Conservation (phyloP, 2,797 vertebrate genomes). For the Gymnoscopelus microlampas region DNA sequence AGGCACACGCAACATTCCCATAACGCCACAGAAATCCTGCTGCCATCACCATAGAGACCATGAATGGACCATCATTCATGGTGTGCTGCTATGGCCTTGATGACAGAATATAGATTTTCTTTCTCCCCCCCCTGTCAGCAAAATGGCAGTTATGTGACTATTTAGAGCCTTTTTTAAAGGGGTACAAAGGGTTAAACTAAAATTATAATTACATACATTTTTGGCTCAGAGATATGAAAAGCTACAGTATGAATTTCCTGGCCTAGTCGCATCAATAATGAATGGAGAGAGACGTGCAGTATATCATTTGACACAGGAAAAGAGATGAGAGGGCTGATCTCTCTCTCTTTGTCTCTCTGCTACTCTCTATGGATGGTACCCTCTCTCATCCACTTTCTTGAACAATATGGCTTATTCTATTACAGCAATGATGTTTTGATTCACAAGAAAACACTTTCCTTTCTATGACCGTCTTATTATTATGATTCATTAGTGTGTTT, state of each 20-base stretch:
- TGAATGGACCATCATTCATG: conserved; percentile 29
- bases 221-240: conserved; percentile 71
- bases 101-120: background rate
- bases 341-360: conserved; percentile 40
- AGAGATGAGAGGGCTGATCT: conserved; percentile 59
- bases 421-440: conserved; percentile 50
- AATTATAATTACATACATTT: conserved; percentile 45
- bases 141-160: background rate
- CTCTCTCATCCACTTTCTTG: conserved; percentile 40
- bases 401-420: too few relatives aligned
- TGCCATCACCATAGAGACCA: conserved; percentile 49
- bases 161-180: background rate
- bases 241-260: conserved; percentile 75
- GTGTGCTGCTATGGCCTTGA: background rate
- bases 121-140: too few relatives aligned
- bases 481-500: background rate
- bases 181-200: conserved; percentile 16
- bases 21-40: conserved; percentile 30
- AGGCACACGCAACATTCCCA: conserved; percentile 15
- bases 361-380: conserved; percentile 22
- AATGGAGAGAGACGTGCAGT: conserved; percentile 73
- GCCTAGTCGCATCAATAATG: conserved; percentile 84
- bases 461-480: conserved; percentile 11
- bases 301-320: conserved; percentile 73
- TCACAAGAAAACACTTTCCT: conserved; percentile 47